phyloP scores from a whole-genome alignment of 64 coral and sea anemone species.

The Actinia tenebrosa region DNA sequence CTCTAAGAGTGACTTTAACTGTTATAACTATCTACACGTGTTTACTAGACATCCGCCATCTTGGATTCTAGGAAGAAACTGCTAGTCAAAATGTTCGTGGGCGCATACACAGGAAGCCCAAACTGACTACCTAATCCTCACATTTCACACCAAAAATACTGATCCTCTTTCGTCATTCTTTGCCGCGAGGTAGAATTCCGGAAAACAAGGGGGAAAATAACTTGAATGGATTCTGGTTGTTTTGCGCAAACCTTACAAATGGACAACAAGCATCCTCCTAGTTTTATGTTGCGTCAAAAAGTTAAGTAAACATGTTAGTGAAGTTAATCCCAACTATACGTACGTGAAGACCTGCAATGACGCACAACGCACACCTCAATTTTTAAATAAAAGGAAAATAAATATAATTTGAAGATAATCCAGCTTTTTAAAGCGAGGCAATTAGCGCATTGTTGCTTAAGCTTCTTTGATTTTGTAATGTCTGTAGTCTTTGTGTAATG shows the following conservation, averaged over 20 bases:
- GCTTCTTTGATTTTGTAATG: background rate
- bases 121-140: too few species aligned
- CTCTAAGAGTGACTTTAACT: background rate
- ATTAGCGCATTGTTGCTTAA: background rate
- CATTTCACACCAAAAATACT: too few species aligned
- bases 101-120: slow-evolving; percentile 24
- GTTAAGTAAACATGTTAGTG: background rate
- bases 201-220: too few species aligned
- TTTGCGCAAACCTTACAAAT: too few species aligned
- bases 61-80: background rate
- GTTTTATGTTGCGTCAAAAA: too few species aligned
- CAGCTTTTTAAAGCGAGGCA: background rate
- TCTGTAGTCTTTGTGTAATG: background rate
- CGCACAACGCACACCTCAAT: background rate
- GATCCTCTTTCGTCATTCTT: too few species aligned
- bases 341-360: background rate
- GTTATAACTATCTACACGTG: slow-evolving; percentile 5
- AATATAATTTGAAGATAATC: background rate
- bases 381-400: background rate
- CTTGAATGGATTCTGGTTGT: too few species aligned
- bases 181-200: too few species aligned
- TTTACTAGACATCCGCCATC: slow-evolving; percentile 4
- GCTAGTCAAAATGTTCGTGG: background rate
- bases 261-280: too few species aligned
- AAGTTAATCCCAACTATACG: background rate